A percentile compares a stretch with the other conserved stretches of the same genome.
These are phyloP conservation scores for Orchestes rusci DNA, from an alignment of 2,888 invertebrate genomes.

Conservation along the genomic window DNA sequence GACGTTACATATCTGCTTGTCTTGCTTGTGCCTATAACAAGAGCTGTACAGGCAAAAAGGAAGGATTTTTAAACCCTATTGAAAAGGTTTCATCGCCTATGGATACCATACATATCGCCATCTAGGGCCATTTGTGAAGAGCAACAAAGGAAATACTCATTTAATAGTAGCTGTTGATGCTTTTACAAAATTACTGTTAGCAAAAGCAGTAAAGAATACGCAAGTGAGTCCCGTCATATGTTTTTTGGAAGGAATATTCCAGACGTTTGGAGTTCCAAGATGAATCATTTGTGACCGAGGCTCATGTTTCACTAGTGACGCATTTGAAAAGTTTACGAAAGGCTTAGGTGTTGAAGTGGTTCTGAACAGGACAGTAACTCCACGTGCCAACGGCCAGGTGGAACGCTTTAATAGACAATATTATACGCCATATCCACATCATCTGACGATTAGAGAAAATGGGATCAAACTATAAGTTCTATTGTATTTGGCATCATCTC, in stretches of 20 bases:
- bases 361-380: too few relatives aligned
- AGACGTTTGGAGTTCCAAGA: slow-evolving; percentile 19
- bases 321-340: slow-evolving; percentile 9
- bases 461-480: too few relatives aligned
- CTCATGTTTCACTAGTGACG: slow-evolving; percentile 9
- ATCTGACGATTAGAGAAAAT: slow-evolving; percentile 14
- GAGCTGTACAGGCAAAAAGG: slow-evolving; percentile 12
- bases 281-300: slow-evolving; percentile 15
- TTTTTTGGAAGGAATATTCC: too few relatives aligned
- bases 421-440: too few relatives aligned
- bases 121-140: slow-evolving; percentile 21
- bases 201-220: slow-evolving; percentile 6
- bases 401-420: slow-evolving; percentile 17
- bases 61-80: slow-evolving; percentile 19
- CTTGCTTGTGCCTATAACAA: slow-evolving; percentile 15
- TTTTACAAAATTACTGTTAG: too few relatives aligned
- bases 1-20: too few relatives aligned
- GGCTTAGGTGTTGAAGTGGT: slow-evolving; percentile 13
- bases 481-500: slow-evolving; percentile 9
- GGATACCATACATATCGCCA: slow-evolving; percentile 24
- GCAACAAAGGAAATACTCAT: slow-evolving; percentile 14
- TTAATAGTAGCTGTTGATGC: slow-evolving; percentile 19
- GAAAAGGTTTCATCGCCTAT: slow-evolving; percentile 16
- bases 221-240: slow-evolving; percentile 5
- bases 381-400: slow-evolving; percentile 18